phyloP scores from a whole-genome alignment of 2,888 invertebrate species.

The Terebella lapidaria region DNA sequence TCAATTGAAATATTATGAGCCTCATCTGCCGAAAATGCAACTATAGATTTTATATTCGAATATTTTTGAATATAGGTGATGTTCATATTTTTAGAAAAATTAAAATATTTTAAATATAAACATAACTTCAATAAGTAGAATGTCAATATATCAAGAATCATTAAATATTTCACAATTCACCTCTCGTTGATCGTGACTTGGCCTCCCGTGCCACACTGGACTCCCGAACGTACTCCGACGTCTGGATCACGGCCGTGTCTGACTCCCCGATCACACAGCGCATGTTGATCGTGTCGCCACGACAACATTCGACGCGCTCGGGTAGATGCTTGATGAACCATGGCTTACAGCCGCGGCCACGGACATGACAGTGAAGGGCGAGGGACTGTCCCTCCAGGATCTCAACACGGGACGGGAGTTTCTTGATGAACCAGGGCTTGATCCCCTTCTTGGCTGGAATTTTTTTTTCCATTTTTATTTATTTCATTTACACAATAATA shows the following conservation, averaged over 20 bases:
- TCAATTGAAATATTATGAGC: too few species aligned
- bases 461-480: not conserved
- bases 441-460: not conserved
- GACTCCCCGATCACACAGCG: slow-evolving; percentile 10
- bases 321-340: slow-evolving; percentile 25
- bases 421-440: slow-evolving; percentile 25
- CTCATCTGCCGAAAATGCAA: too few species aligned
- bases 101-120: too few species aligned
- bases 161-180: too few species aligned
- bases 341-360: slow-evolving; percentile 19
- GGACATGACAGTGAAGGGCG: slow-evolving; percentile 11
- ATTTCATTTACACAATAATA: not conserved
- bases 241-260: not conserved
- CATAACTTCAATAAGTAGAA: too few species aligned
- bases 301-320: slow-evolving; percentile 12
- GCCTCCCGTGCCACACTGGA: not conserved
- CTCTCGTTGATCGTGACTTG: too few species aligned
- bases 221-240: not conserved
- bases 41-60: too few species aligned
- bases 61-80: too few species aligned
- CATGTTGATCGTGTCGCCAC: slow-evolving; percentile 10
- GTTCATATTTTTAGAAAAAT: too few species aligned
- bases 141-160: too few species aligned
- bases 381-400: slow-evolving; percentile 19
- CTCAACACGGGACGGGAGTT: slow-evolving; percentile 24